These are phyloP conservation scores for Xenotilapia longispinis DNA, from an alignment of 2,113 vertebrate species.

Conservation along the genomic window DNA sequence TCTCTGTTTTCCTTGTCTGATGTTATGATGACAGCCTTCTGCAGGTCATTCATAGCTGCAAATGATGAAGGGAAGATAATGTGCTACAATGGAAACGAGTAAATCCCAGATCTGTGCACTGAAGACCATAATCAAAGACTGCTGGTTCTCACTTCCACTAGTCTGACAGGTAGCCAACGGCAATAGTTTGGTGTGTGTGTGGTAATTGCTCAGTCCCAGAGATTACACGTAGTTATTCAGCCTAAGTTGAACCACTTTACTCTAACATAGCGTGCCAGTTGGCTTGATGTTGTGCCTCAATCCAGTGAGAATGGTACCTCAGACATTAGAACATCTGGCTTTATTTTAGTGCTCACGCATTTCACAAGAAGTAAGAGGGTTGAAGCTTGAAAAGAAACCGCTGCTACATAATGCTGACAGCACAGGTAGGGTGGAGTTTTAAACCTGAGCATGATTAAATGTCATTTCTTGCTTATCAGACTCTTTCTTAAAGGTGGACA, in stretches of 20 bases:
- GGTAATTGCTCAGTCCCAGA: constrained; percentile 18
- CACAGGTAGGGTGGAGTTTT: constrained; percentile 12
- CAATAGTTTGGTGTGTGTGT: neutral
- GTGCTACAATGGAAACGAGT: neutral
- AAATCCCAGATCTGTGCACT: neutral
- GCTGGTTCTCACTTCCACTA: neutral
- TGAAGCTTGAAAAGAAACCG: constrained; percentile 23
- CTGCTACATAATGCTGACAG: constrained; percentile 18
- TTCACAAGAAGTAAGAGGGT: neutral
- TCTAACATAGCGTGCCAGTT: constrained; percentile 7
- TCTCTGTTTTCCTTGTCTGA: neutral
- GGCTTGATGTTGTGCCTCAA: constrained; percentile 10
- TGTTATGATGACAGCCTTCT: neutral
- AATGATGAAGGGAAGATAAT: neutral
- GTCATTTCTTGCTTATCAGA: neutral
- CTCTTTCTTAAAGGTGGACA: neutral
- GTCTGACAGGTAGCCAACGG: constrained; percentile 3
- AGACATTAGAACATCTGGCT: constrained; percentile 59
- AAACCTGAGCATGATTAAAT: constrained; percentile 14
- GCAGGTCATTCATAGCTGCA: neutral
- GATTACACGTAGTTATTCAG: neutral
- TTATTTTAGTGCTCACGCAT: constrained; percentile 31
- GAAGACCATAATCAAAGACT: neutral
- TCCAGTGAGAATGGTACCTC: constrained; percentile 25
- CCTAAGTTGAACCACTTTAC: constrained; percentile 21